These are phyloP conservation scores for Hirudinaria manillensis DNA, from an alignment of 2,888 invertebrate genomes.

Conservation along the genomic window DNA sequence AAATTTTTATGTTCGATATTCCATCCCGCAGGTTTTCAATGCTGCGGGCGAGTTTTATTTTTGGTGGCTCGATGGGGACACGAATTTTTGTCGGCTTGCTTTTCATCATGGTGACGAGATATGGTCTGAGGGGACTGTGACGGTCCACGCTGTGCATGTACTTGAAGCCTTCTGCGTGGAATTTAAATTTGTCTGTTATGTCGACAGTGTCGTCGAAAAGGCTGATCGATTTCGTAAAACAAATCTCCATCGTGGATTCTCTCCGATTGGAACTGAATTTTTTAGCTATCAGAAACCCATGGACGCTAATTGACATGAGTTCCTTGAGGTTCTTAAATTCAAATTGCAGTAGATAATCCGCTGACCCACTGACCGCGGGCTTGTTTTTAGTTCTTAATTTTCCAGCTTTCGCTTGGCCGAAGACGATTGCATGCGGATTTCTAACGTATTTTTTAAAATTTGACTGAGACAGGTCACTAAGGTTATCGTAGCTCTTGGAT, in stretches of 20 bases:
- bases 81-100: too few relatives aligned
- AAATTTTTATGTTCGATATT: too few relatives aligned
- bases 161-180: neutral
- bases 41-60: too few relatives aligned
- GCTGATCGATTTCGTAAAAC: neutral
- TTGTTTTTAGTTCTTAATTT: neutral
- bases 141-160: neutral
- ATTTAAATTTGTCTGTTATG: neutral
- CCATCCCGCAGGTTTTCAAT: too few relatives aligned
- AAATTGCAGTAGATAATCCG: neutral
- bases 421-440: constrained; percentile 1
- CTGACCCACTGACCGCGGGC: neutral
- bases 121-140: neutral
- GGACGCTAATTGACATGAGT: neutral
- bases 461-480: neutral
- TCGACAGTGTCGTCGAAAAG: neutral
- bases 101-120: neutral
- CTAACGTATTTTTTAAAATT: neutral
- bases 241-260: neutral
- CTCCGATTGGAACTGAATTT: neutral
- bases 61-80: too few relatives aligned
- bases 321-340: neutral
- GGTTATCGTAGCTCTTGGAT: neutral
- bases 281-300: neutral
- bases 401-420: neutral